Conservation (phyloP, 1,140 invertebrate species). For the Phymastichus coffea region DNA sequence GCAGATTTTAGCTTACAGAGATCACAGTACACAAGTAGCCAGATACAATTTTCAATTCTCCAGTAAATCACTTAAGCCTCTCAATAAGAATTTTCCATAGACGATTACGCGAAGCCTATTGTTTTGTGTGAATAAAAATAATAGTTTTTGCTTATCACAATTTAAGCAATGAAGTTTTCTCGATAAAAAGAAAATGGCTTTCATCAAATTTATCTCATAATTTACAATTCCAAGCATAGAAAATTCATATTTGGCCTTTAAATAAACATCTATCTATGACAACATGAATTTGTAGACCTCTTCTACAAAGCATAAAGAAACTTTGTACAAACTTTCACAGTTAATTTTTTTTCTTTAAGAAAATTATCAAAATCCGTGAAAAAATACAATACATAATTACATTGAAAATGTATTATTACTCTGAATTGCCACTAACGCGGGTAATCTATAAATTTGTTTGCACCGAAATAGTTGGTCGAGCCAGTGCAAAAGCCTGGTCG, state of each 20-base stretch:
- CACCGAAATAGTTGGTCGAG: conserved; percentile 34
- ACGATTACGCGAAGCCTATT: conserved; percentile 21
- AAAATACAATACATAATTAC: conserved; percentile 19
- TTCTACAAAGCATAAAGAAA: conserved; percentile 15
- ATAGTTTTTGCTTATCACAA: conserved; percentile 22
- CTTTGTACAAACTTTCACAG: conserved; percentile 24
- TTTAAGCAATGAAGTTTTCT: conserved; percentile 1
- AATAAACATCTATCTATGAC: conserved; percentile 25
- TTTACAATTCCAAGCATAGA: neutral
- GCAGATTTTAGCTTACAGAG: conserved; percentile 49
- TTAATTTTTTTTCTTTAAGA: conserved; percentile 10
- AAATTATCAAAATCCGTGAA: conserved; percentile 17
- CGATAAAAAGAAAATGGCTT: conserved; percentile 20
- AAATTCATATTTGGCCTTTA: neutral
- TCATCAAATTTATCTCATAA: conserved; percentile 4
- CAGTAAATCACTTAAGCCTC: conserved; percentile 38
- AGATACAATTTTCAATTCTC: conserved; percentile 50
- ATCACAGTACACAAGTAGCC: conserved; percentile 58
- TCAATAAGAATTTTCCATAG: conserved; percentile 13
- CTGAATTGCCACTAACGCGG: conserved; percentile 36
- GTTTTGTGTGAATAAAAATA: conserved; percentile 20
- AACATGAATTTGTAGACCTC: conserved; percentile 16
- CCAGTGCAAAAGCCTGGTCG: conserved; percentile 38
- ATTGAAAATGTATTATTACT: conserved; percentile 34
- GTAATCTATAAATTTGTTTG: conserved; percentile 35